Base-by-base conservation (phyloP, 1,140 invertebrate species). In the Rhynchophorus ferrugineus region DNA sequence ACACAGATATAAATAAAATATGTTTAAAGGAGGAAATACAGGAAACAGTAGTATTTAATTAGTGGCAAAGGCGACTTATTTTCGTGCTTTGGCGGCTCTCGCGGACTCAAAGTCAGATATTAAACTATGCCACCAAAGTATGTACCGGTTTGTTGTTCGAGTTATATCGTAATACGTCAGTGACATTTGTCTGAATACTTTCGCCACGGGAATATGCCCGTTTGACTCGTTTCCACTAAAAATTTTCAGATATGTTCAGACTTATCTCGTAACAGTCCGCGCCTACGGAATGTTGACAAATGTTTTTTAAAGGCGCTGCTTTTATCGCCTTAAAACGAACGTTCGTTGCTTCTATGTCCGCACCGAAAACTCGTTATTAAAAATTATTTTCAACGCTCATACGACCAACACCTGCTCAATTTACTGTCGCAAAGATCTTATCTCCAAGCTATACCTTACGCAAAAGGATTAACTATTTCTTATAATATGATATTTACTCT, bases 121-220 rank as follows among this genome's bases (percentile, higher is more conserved):
- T 65, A 64, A 67, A 67, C 65, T 65, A 65, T 67, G 65, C 62
- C 65, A 66, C 45, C 56, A 56, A 62, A 62, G 61, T 66, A 67
- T 66, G 63, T 64, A 59, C 50, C 51, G 35, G 38, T 57, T 60
- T 51, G 59, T 49, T 58, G 46, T 54, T 61, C 44, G 49, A 43
- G 47, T 56, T 63, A 65, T 65, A 64, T 56, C 60, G 58, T 64
- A 65, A 65, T 64, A 65, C 64, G 54, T 64, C 60, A 65, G 64
- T 66, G 64, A 66, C 64, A 66, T 66, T 64, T 66, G 42, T 52
- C 22, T 33, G 54, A 45, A 53, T 63, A 61, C 61, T 65, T 62
- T 62, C 49, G 53, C 50, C n/a, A 44, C 44, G 49, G 48, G 62
- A 57, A 59, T 63, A 63, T 59, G 42, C 44, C 52, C 36, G 16